Evolutionary conservation across 2,888 invertebrate species (phyloP), one percentile per base, ranked within the genome.

Genomic region (Sinhomidia bicolor): DNA sequence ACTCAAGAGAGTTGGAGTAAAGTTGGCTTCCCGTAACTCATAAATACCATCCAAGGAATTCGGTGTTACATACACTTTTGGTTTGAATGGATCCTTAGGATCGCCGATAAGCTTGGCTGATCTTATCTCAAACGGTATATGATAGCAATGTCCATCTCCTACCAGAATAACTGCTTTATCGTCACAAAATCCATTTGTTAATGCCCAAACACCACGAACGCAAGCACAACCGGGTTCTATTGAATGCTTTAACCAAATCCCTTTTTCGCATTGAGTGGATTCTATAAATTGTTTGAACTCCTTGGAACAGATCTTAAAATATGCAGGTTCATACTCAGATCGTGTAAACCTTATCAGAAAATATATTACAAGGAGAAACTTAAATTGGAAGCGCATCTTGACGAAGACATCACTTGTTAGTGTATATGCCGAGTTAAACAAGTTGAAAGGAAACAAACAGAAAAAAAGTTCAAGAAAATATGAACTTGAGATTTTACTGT

Each of bases 131-230:
- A 82, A 86, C 4, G 51, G 26, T 41, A 82, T 36, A 23, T 86
- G 82, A 26, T 76, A 89, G 54, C 89, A 89, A 36, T 89, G 85
- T 0, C 85, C 82, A 51, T 89, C 85, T 0, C 89, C 89, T 5
- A 86, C 89, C 41, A 89, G 41, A 17, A 89, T 82, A 0, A 47
- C 82, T 1, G 89, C 26, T n/a, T 68, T 83, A 6, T 41, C 41
- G 26, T 89, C 89, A 57, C 89, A 89, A 17, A 89, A 78, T 14
- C 86, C 89, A 26, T 79, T 81, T n/a, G 89, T 51, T 20, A 89
- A 23, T 0, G 85, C 89, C 89, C 89, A 89, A 47, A 89, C 89
- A 4, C 89, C 89, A 3, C 80, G 79, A 17, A 82, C 71, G 62
- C 89, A 89, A 9, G 86, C 68, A 23, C 89, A 89, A 0, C 82